Percentiles rank a stretch among this genome's conserved stretches.
Evolutionary conservation across 2,113 vertebrate species (phyloP).

Genomic region (Harpagus bidentatus): DNA sequence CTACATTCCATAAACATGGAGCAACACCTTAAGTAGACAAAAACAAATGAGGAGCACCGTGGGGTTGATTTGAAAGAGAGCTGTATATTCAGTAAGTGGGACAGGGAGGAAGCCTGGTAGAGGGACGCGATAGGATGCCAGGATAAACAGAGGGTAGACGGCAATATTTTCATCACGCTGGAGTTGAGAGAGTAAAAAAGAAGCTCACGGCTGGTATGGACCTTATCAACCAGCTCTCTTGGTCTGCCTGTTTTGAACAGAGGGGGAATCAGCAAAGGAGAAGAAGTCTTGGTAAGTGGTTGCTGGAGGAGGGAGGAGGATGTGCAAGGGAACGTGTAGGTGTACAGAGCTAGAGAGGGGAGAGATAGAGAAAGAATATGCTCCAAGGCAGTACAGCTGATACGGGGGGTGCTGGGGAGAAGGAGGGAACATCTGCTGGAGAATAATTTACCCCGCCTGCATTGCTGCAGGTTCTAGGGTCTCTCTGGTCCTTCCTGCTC

Average conservation of each 20-base stretch:
- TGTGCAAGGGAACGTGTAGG: neutral
- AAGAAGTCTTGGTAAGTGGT: constrained; percentile 12
- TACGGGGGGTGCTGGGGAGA: fast-evolving
- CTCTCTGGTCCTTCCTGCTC: neutral
- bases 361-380: neutral
- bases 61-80: constrained; percentile 11
- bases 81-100: constrained; percentile 5
- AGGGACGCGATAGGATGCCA: neutral
- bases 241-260: neutral
- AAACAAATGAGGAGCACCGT: neutral
- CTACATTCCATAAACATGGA: constrained; percentile 61
- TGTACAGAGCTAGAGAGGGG: neutral
- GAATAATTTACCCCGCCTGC: neutral
- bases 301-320: neutral
- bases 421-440: neutral
- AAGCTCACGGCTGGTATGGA: constrained; percentile 5
- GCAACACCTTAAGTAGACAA: constrained; percentile 51
- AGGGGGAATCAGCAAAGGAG: neutral
- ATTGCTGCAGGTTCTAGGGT: neutral
- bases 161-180: constrained; percentile 15
- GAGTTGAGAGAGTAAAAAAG: neutral
- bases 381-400: neutral
- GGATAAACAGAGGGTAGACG: neutral
- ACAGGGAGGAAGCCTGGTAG: neutral
- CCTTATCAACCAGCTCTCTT: constrained; percentile 16